Evolutionary conservation across 2,113 vertebrate genomes (phyloP), one percentile per base, ranked within the genome.

Genomic region (Theropithecus gelada): DNA sequence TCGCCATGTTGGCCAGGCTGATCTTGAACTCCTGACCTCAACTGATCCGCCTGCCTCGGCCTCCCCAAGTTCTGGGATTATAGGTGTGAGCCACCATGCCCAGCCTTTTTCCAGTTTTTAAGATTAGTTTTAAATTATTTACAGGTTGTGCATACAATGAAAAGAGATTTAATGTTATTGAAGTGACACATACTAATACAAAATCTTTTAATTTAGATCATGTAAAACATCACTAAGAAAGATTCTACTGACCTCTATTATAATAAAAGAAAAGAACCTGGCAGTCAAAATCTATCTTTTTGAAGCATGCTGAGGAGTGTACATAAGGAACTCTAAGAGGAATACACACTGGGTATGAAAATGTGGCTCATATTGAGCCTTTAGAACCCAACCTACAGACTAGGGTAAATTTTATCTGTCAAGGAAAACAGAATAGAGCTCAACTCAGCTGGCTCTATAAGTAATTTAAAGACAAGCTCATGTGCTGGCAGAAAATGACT

Each of bases 81-180:
- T 55, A 55, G 18, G 52, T 55, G 52, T 20, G 1, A 55, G 18
- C 52, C 52, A 55, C 52, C 52, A 55, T 2, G 6, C 52, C 52
- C 52, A 6, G 52, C 6, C 6, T 7, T 20, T 57, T 70, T 70
- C 70, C 23, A 75, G 20, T 75, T 73, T 75, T 83, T 45, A 82
- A 93, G 30, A 68, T 93, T 27, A 84, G 32, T 85, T 86, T 79
- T 43, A 93, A 93, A 64, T 93, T 64, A 84, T 38, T 84, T 55
- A 79, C 48, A 57, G 61, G 23, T 14, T 70, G 16, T 27, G 25
- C 43, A 81, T 22, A 81, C 48, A 90, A 90, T 85, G 57, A 86
- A 61, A 40, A 86, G 70, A 92, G 52, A 73, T 72, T 72, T 59
- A 80, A 86, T 43, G 22, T 68, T 72, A 64, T n/a, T 45, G n/a